Evolutionary conservation across 30 jellyfish, hydroid and myxozoan species (phyloP).

Genomic region (Cassiopea andromeda): DNA sequence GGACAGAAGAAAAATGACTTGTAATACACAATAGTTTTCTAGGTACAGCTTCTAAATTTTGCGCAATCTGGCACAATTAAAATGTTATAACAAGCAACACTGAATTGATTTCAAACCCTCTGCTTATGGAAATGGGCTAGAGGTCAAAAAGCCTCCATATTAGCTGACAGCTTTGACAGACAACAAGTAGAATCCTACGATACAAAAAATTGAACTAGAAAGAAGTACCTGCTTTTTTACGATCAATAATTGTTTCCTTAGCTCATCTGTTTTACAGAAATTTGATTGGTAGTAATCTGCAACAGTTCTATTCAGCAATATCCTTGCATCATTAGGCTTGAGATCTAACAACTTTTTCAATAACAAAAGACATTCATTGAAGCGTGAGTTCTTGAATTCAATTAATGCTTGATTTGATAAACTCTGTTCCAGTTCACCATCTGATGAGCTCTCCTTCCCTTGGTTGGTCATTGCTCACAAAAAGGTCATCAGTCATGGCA

Average conservation of each 20-base stretch:
- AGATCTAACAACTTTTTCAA: conserved; percentile 73
- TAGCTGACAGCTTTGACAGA: too few species aligned
- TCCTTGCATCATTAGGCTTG: conserved; percentile 88
- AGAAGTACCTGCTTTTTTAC: conserved; percentile 84
- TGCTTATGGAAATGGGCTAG: too few species aligned
- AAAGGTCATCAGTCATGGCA: background rate
- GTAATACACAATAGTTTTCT: background rate
- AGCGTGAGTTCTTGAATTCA: conserved; percentile 57
- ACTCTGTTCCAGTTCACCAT: conserved; percentile 81
- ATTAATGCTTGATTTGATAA: conserved; percentile 75
- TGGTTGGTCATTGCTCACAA: conserved; percentile 28
- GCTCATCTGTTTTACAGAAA: conserved; percentile 88
- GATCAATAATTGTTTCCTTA: conserved; percentile 65
- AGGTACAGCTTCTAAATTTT: too few species aligned
- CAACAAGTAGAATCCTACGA: too few species aligned
- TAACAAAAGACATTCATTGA: conserved; percentile 71
- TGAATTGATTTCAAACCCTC: too few species aligned
- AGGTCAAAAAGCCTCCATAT: too few species aligned
- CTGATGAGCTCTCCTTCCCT: conserved; percentile 50
- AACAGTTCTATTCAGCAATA: conserved; percentile 71
- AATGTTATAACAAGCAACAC: too few species aligned
- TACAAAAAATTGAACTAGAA: background rate
- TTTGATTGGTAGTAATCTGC: conserved; percentile 85
- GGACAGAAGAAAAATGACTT: background rate
- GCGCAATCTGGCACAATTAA: too few species aligned